Percentiles rank a stretch among this genome's conserved stretches.
phyloP scores from a whole-genome alignment of 2,888 invertebrate species.

The Thalpophila matura region DNA sequence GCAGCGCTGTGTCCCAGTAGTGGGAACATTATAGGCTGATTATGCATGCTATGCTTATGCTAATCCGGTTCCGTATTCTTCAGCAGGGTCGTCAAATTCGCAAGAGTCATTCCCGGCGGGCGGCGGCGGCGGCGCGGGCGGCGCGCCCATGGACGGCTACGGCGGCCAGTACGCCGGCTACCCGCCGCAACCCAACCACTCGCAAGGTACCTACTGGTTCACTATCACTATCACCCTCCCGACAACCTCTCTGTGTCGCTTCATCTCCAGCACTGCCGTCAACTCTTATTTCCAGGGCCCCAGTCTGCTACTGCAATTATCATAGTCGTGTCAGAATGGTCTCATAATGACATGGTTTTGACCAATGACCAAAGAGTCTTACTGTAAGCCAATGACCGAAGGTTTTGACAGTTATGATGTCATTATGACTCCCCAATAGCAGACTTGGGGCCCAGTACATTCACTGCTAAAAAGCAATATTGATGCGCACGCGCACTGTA shows the following conservation, averaged over 20 bases:
- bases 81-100: conserved; percentile 95
- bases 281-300: conserved; percentile 14
- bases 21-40: no score
- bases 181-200: conserved; percentile 92
- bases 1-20: no score
- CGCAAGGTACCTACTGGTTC: conserved; percentile 92
- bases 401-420: no score
- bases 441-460: no score
- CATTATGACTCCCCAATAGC: no score
- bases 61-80: background rate
- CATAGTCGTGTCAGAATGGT: no score
- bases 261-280: conserved; percentile 17
- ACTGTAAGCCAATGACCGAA: no score
- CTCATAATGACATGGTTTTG: no score
- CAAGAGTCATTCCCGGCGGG: conserved; percentile 96
- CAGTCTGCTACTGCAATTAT: no score
- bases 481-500: background rate
- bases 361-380: no score
- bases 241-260: conserved; percentile 41
- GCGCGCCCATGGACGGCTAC: conserved; percentile 95
- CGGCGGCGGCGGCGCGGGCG: conserved; percentile 92
- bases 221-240: background rate
- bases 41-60: no score
- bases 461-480: background rate
- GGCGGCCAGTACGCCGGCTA: conserved; percentile 92